phyloP scores from a whole-genome alignment of 2,888 invertebrate species.

The Arctia plantaginis region DNA sequence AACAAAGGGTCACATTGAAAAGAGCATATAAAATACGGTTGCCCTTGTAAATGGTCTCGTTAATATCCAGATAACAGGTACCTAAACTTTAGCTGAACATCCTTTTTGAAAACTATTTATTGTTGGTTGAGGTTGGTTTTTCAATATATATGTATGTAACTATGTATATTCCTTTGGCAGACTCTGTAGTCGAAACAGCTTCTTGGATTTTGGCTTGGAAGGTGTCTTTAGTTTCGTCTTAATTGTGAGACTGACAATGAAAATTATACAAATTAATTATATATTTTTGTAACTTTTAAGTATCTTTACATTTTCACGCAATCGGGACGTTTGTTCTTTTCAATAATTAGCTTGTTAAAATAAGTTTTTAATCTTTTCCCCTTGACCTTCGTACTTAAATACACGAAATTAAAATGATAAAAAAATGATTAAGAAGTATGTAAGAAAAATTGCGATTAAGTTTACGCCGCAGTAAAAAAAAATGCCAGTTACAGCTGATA shows the following conservation, averaged over 20 bases:
- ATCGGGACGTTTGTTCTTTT: too few relatives aligned
- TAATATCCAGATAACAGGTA: constrained; percentile 1
- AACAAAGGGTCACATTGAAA: constrained; percentile 2
- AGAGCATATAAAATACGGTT: not conserved
- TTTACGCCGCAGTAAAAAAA: not conserved
- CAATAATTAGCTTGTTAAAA: too few relatives aligned
- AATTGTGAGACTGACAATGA: not conserved
- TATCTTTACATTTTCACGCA: too few relatives aligned
- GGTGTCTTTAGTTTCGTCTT: not conserved
- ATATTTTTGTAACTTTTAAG: too few relatives aligned
- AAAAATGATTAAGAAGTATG: not conserved
- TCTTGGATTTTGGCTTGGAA: not conserved
- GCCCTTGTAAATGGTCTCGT: constrained; percentile 1
- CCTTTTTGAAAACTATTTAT: not conserved
- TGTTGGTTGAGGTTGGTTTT: too few relatives aligned
- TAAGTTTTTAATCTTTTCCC: not conserved
- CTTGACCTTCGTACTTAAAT: not conserved
- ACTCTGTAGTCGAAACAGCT: not conserved
- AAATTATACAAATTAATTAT: too few relatives aligned
- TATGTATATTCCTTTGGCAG: too few relatives aligned
- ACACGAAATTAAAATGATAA: not conserved
- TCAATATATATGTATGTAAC: too few relatives aligned
- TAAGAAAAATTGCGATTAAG: not conserved
- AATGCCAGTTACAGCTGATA: constrained; percentile 1
- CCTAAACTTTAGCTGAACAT: not conserved